Conservation (phyloP, 2,113 vertebrate genomes). For the Ameiurus melas region DNA sequence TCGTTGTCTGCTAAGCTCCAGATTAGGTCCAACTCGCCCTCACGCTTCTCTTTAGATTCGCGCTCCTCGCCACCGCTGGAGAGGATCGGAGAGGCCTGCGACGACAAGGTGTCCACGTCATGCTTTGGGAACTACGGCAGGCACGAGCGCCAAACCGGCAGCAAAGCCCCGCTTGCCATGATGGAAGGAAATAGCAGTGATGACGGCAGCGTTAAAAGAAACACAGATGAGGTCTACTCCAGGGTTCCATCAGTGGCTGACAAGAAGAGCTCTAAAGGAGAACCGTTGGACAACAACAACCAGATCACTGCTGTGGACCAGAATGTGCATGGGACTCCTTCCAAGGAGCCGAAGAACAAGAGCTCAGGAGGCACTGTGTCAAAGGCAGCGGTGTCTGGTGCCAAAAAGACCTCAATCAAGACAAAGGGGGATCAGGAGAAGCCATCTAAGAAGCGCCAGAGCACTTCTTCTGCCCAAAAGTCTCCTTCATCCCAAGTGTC, state of each 20-base stretch:
- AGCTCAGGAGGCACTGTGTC: conserved; percentile 62
- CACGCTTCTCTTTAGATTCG: conserved; percentile 91
- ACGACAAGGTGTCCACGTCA: conserved; percentile 89
- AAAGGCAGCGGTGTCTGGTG: conserved; percentile 71
- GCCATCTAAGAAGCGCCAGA: conserved; percentile 79
- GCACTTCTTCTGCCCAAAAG: conserved; percentile 72
- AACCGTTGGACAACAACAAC: conserved; percentile 90
- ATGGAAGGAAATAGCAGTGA: conserved; percentile 84
- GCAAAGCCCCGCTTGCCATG: conserved; percentile 86
- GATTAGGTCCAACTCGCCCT: conserved; percentile 91
- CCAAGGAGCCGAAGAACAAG: conserved; percentile 82
- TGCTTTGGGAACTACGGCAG: conserved; percentile 85
- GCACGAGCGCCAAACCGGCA: conserved; percentile 79
- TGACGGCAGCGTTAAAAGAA: conserved; percentile 71
- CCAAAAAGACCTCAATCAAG: conserved; percentile 72
- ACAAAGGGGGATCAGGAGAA: conserved; percentile 75
- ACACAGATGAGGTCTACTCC: conserved; percentile 70
- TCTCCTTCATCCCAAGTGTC: conserved; percentile 70
- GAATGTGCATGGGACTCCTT: conserved; percentile 80
- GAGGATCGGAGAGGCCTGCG: conserved; percentile 86
- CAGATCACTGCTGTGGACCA: conserved; percentile 88
- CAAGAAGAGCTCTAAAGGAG: conserved; percentile 71
- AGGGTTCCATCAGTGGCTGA: conserved; percentile 75
- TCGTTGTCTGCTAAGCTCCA: conserved; percentile 91
- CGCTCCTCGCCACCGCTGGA: conserved; percentile 88